A percentile compares a stretch with the other conserved stretches of the same genome.
phyloP scores from a whole-genome alignment of 2,113 vertebrate species.

The Gopherus evgoodei region DNA sequence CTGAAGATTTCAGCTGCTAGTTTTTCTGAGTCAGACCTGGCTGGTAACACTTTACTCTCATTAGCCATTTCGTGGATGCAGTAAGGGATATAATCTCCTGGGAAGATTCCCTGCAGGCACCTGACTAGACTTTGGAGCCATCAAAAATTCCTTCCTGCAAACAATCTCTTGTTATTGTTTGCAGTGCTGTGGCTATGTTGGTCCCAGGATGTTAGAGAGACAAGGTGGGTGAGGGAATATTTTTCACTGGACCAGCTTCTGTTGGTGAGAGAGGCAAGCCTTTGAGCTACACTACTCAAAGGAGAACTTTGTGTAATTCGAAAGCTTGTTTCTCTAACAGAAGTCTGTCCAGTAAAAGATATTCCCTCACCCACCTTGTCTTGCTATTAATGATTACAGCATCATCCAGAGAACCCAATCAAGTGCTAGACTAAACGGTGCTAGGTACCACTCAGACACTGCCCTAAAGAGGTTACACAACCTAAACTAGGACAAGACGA shows the following conservation, averaged over 20 bases:
- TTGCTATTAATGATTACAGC: neutral
- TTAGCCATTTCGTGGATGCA: neutral
- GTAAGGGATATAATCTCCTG: neutral
- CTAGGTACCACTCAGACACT: neutral
- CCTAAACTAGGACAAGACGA: neutral
- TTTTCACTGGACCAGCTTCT: neutral
- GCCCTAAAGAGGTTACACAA: neutral
- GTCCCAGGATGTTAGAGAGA: neutral
- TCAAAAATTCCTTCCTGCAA: rapidly evolving
- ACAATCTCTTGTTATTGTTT: neutral
- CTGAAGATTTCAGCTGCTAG: rapidly evolving
- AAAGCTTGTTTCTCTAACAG: neutral
- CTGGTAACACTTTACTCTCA: neutral
- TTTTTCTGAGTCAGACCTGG: neutral
- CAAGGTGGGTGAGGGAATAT: neutral
- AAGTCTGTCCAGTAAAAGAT: neutral
- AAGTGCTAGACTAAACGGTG: neutral
- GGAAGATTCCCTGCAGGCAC: conserved; percentile 2
- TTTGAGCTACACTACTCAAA: neutral
- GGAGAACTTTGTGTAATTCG: neutral
- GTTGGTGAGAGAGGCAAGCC: neutral
- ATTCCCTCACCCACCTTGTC: neutral
- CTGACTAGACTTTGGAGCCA: neutral
- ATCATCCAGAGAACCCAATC: rapidly evolving
- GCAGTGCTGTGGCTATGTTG: neutral